Evolutionary conservation across 2,888 invertebrate species (phyloP), one percentile per base, ranked within the genome.

Genomic region (Polyploca ridens): DNA sequence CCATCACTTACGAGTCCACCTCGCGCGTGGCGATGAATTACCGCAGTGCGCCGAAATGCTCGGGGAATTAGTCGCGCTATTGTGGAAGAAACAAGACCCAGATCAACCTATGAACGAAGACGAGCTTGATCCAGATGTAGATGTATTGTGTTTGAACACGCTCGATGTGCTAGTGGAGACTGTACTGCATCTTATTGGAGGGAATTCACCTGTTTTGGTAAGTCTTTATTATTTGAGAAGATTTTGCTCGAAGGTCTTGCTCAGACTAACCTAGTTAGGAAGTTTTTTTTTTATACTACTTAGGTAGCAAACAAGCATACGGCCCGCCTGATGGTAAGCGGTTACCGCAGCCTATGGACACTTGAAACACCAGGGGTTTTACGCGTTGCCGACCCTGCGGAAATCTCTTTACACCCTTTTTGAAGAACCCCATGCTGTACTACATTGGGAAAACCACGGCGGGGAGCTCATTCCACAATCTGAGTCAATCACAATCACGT

Each of bases 91-190:
- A 67, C 93, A 94, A 64, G 94, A 94, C 63, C 92, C 94, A 0
- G 95, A 94, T 63, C 87, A 90, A 10, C 91, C 83, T 64, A 67
- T 90, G 70, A 87, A 95, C 77, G 77, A 89, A 73, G 87, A 92
- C 57, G 91, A 93, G 62, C 66, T 90, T n/a, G 93, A 93, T 57
- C 91, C 97, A 58, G 98, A 98, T 81, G 96, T 98, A 3, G 98
- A 98, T 77, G 97, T 97, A 0, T 89, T 98, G 5, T 97, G 97
- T 82, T 91, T 97, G 68, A 96, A 97, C 67, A 96, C 97, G 6
- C 89, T 98, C 66, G 98, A 98, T 78, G 97, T 98, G 67, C 93
- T 98, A 6, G 97, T 98, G 60, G 97, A 98, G 83, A 97, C 98
- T 0, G 97, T 98, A 6, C 93, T 98, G 69, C 96, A 97, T 72